Base-by-base conservation (phyloP, 2,113 vertebrate genomes). In the Solea solea region DNA sequence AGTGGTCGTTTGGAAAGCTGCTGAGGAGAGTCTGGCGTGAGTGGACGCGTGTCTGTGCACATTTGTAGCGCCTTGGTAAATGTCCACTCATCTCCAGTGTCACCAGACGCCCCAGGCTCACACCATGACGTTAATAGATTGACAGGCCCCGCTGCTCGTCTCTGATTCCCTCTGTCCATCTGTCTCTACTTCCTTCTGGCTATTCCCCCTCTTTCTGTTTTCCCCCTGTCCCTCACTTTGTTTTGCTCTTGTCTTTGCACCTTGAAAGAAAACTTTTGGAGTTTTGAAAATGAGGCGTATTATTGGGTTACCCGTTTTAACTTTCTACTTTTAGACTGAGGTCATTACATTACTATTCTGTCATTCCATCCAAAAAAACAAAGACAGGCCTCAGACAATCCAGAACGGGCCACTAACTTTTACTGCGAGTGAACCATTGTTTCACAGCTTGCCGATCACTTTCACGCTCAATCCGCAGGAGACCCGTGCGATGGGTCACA, bases 341-440 rank as follows among this genome's bases (percentile, higher is more conserved):
- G 21, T 21, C 21, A 21, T 21, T 21, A 21, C 21, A 21, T 21
- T 21, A 21, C 21, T 5, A 4, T 3, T 0, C 9, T 52, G 54
- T 90, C 75, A 8, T 49, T 79, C 90, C 91, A 92, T 73, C 91
- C 91, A 21, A 93, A 81, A 90, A 88, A 13, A 89, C 90, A 41
- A 90, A 84, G 1, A 92, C 15, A 2, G 52, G 91, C 68, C 69
- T 78, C 62, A 91, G 75, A 21, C 87, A 8, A 91, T 64, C 92
- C 90, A 93, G 60, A 90, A 57, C 0, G 34, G 58, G 7, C 57
- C 73, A 0, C 0, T 0, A 13, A 0, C 5, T 0, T 0, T 34
- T 34, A 34, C 0, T 5, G 5, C 1, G 4, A 1, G 0, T n/a
- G n/a, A n/a, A n/a, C n/a, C n/a, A n/a, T n/a, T n/a, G n/a, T 0